Conservation (phyloP, 23 tunicate genomes). For the Styela plicata region DNA sequence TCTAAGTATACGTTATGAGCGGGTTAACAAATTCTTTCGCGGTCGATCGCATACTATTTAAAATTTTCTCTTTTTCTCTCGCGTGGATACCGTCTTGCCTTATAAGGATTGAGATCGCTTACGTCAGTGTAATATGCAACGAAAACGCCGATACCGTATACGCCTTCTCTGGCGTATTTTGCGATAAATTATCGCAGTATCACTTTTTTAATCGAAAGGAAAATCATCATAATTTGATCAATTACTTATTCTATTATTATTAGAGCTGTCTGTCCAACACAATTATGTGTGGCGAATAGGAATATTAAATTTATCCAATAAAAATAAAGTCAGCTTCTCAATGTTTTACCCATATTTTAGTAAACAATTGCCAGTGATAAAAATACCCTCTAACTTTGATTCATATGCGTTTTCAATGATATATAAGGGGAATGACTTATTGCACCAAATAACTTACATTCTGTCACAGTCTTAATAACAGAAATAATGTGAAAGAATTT, state of each 20-base stretch:
- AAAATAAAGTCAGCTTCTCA: too few relatives aligned
- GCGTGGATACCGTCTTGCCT: background rate
- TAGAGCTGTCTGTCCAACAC: background rate
- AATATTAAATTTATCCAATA: too few relatives aligned
- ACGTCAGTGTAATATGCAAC: background rate
- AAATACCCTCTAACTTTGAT: too few relatives aligned
- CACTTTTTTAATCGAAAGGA: too few relatives aligned
- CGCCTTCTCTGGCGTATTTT: background rate
- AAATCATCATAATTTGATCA: background rate
- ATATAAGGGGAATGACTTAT: too few relatives aligned
- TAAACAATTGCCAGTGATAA: too few relatives aligned
- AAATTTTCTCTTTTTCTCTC: conserved; percentile 9
- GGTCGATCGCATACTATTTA: background rate
- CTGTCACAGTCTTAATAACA: too few relatives aligned
- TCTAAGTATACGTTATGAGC: background rate
- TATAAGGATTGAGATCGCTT: conserved; percentile 5
- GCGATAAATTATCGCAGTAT: background rate
- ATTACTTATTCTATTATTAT: too few relatives aligned
- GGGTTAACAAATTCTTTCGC: background rate
- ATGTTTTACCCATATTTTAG: background rate
- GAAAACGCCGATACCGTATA: background rate
- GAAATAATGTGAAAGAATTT: too few relatives aligned
- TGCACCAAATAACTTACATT: too few relatives aligned
- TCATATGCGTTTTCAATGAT: too few relatives aligned
- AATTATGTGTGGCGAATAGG: too few relatives aligned